These are phyloP conservation scores for Radopholus similis DNA, from an alignment of 1,140 invertebrate genomes.

Conservation along the genomic window DNA sequence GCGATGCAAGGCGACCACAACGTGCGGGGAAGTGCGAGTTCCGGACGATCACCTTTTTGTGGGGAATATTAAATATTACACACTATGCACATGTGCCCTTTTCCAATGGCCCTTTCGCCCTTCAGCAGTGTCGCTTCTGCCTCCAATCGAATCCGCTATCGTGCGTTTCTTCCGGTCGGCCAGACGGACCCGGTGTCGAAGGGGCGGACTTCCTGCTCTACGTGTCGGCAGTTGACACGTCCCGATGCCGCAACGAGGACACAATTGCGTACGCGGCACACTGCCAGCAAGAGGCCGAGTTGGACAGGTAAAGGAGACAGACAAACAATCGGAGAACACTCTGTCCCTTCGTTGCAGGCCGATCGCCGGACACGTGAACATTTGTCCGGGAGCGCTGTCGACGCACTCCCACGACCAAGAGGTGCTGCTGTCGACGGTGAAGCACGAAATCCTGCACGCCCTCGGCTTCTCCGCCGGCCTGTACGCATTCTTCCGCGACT, in stretches of 20 bases:
- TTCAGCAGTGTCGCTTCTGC: slow-evolving; percentile 41
- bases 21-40: slow-evolving; percentile 52
- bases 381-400: slow-evolving; percentile 89
- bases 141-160: slow-evolving; percentile 32
- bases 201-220: slow-evolving; percentile 79
- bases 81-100: no score
- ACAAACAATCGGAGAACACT: not conserved
- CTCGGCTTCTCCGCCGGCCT: slow-evolving; percentile 66
- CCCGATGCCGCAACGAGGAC: slow-evolving; percentile 79
- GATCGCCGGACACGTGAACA: slow-evolving; percentile 94
- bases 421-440: slow-evolving; percentile 88
- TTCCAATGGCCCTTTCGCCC: not conserved
- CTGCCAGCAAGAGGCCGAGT: slow-evolving; percentile 87
- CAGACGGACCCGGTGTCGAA: slow-evolving; percentile 22
- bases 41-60: slow-evolving; percentile 52
- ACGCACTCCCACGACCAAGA: slow-evolving; percentile 86
- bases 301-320: slow-evolving; percentile 36
- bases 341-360: slow-evolving; percentile 70
- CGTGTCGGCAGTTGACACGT: slow-evolving; percentile 85
- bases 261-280: slow-evolving; percentile 96
- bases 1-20: slow-evolving; percentile 43
- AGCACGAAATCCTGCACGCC: slow-evolving; percentile 97
- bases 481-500: slow-evolving; percentile 57
- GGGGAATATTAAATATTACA: no score
- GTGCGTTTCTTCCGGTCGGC: slow-evolving; percentile 40